Evolutionary conservation across 1,140 invertebrate species (phyloP), one percentile per base, ranked within the genome.

Genomic region (Asobara japonica): DNA sequence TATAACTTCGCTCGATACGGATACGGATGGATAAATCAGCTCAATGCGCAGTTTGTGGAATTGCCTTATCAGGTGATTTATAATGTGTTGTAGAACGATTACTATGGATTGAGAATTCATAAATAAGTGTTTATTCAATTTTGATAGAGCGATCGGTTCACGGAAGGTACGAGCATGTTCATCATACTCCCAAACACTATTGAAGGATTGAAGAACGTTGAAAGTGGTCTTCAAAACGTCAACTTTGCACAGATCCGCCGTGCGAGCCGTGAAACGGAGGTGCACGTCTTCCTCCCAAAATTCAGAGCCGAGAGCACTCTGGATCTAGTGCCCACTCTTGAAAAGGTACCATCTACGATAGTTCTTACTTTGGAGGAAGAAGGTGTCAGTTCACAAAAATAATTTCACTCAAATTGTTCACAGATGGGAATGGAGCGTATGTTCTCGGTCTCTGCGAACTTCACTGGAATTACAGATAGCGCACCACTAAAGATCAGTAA

Each of bases 261-360:
- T 83, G 31, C 76, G 84, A 74, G 71, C 79, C 7, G 70, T 69
- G 25, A 78, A 72, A n/a, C 71, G 71, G 0, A 89, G 69, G 83
- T 92, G 2, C 73, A 83, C 16, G 84, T 94, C 0, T 80, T 81
- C 38, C 79, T 95, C 71, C 93, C 94, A 0, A 93, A 91, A 79
- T 94, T 95, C 78, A 93, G 92, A 79, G 86, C 94, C 41, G 92
- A 94, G 80, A 85, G 88, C 30, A 88, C 86, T 0, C 82, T 91
- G 16, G 82, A 93, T 41, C 78, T 95, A 72, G 87, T 87, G 29
- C 82, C 89, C 0, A 76, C 87, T 71, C 80, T 94, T 16, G 80
- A 77, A 20, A 81, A 90, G 84, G 92, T 93, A 81, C 80, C 80
- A 78, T 64, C 25, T 5, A n/a, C 51, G 33, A 6, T 56, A 13